Conservation (phyloP, 2,113 vertebrate genomes). For the Pan paniscus region DNA sequence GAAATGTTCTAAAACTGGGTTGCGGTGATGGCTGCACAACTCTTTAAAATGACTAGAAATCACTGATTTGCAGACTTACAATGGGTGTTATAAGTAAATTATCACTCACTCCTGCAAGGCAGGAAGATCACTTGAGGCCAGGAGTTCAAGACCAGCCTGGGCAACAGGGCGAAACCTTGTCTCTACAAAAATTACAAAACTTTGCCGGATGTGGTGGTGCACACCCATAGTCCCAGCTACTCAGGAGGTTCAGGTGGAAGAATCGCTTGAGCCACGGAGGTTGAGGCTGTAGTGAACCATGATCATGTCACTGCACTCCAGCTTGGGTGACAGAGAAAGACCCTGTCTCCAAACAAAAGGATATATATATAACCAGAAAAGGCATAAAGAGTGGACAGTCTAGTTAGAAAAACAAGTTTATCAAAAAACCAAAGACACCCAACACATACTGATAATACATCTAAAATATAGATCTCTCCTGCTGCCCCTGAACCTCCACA, state of each 20-base stretch:
- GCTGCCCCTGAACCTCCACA: not conserved
- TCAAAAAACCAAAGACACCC: not conserved
- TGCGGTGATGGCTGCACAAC: not conserved
- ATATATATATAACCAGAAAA: not conserved
- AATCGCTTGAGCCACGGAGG: too few species aligned
- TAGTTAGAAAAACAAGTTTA: not conserved
- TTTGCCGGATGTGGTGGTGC: too few species aligned
- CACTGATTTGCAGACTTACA: not conserved
- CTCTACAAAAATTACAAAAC: too few species aligned
- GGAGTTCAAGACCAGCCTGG: too few species aligned
- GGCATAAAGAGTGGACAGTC: not conserved
- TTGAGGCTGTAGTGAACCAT: too few species aligned
- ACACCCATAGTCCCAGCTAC: too few species aligned
- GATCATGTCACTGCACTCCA: too few species aligned
- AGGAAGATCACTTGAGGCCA: too few species aligned
- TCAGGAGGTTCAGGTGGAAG: too few species aligned
- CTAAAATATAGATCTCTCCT: not conserved
- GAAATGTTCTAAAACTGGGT: not conserved
- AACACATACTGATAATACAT: not conserved
- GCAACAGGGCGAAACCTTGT: too few species aligned
- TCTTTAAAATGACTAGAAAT: constrained; percentile 44
- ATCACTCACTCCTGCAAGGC: not conserved
- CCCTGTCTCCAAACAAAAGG: too few species aligned
- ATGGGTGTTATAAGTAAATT: not conserved
- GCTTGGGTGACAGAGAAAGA: too few species aligned